These are phyloP conservation scores for Odontothrips loti DNA, from an alignment of 2,888 invertebrate genomes.

Conservation along the genomic window DNA sequence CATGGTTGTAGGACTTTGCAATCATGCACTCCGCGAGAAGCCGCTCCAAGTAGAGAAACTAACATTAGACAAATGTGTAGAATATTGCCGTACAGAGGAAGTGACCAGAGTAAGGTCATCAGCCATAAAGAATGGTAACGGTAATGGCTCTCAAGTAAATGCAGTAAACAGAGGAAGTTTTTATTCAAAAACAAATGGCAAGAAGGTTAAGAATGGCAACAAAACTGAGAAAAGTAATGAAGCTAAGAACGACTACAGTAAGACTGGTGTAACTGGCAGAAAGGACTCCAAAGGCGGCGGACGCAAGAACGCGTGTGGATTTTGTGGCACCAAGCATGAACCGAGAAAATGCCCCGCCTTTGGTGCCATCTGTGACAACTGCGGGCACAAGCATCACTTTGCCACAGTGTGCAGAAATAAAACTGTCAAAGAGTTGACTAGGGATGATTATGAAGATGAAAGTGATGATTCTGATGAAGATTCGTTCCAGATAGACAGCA, in stretches of 20 bases:
- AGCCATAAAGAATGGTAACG: neutral
- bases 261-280: too few relatives aligned
- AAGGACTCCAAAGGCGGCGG: too few relatives aligned
- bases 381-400: neutral
- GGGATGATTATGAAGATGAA: constrained; percentile 27
- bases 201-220: neutral
- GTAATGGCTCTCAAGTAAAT: too few relatives aligned
- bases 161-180: neutral
- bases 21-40: constrained; percentile 34
- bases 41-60: constrained; percentile 33
- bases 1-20: constrained; percentile 36
- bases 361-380: neutral
- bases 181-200: neutral
- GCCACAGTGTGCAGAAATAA: neutral
- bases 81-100: constrained; percentile 35
- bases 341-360: neutral
- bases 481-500: neutral
- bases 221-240: neutral
- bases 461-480: neutral
- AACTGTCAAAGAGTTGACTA: neutral
- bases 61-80: constrained; percentile 32
- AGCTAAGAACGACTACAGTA: neutral
- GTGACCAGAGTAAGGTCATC: constrained; percentile 25
- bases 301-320: neutral
- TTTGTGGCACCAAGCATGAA: neutral